Evolutionary conservation across 2,797 vertebrate species (phyloP).

Genomic region (Neostethus bicornis): DNA sequence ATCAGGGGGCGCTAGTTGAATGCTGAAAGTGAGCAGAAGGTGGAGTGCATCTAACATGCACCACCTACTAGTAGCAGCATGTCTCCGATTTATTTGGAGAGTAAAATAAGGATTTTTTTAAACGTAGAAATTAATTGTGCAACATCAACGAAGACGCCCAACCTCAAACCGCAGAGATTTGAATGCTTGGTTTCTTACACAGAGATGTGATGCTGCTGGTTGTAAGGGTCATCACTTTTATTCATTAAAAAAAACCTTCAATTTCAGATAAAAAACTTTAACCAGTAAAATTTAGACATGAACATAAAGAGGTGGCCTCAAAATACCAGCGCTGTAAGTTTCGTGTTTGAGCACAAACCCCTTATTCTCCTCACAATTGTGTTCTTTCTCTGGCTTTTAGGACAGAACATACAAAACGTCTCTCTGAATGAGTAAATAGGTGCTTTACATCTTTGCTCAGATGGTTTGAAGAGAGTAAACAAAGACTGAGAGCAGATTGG

Average conservation of each 20-base stretch:
- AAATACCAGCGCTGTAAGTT: conserved; percentile 13
- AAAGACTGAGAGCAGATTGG: neutral
- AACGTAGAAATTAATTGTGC: too few species aligned
- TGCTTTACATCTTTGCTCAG: conserved; percentile 18
- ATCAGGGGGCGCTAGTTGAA: conserved; percentile 49
- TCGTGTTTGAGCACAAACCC: conserved; percentile 24
- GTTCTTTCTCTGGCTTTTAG: conserved; percentile 8
- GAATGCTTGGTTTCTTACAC: too few species aligned
- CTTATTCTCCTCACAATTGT: conserved; percentile 19
- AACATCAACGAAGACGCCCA: too few species aligned
- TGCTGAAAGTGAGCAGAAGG: conserved; percentile 20
- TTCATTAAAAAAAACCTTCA: too few species aligned
- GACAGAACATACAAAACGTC: conserved; percentile 4
- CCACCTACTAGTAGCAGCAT: conserved; percentile 45
- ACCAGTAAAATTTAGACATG: neutral
- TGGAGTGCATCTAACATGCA: conserved; percentile 33
- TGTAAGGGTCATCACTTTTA: too few species aligned
- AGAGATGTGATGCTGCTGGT: too few species aligned
- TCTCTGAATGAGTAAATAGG: conserved; percentile 21
- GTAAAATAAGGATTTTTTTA: too few species aligned
- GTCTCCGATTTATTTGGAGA: too few species aligned
- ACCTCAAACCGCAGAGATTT: too few species aligned
- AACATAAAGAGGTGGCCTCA: neutral
- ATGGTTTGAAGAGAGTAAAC: conserved; percentile 27
- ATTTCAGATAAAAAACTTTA: neutral